These are phyloP conservation scores for Alouatta palliata DNA, from an alignment of 2,113 vertebrate species.

Conservation along the genomic window DNA sequence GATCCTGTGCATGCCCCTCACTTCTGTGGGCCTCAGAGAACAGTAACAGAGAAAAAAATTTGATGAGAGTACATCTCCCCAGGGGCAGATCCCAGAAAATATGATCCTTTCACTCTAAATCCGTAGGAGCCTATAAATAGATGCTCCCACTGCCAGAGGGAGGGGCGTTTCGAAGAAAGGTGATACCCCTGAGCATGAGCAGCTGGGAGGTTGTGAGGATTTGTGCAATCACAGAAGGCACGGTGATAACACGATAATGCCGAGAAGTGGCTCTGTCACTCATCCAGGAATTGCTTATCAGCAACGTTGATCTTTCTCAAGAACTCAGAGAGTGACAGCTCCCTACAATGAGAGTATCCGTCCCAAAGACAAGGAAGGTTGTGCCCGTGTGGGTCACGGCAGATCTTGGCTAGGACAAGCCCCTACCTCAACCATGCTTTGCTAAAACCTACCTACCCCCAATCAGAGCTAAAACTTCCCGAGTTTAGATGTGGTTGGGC, in stretches of 20 bases:
- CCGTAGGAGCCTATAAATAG: not conserved
- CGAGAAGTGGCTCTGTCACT: not conserved
- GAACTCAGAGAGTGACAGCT: not conserved
- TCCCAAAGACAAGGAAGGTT: not conserved
- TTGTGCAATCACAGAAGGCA: not conserved
- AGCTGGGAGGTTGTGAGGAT: rapidly evolving
- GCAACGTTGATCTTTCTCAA: not conserved
- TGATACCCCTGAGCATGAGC: rapidly evolving
- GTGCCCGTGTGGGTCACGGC: rapidly evolving
- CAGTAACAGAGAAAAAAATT: not conserved
- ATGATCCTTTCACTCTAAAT: not conserved
- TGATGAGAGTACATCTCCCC: not conserved
- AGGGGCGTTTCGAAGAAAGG: rapidly evolving
- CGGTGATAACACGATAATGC: not conserved
- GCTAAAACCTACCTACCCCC: not conserved
- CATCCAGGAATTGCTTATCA: rapidly evolving
- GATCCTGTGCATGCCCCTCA: not conserved
- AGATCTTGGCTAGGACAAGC: not conserved
- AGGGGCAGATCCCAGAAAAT: not conserved
- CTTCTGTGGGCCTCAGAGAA: rapidly evolving
- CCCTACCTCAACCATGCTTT: no score
- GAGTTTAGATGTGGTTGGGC: not conserved
- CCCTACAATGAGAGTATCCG: rapidly evolving
- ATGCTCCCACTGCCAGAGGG: not conserved
- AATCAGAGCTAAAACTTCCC: not conserved